Evolutionary conservation across 2,113 vertebrate genomes (phyloP).

Genomic region (Rhodinocichla rosea): DNA sequence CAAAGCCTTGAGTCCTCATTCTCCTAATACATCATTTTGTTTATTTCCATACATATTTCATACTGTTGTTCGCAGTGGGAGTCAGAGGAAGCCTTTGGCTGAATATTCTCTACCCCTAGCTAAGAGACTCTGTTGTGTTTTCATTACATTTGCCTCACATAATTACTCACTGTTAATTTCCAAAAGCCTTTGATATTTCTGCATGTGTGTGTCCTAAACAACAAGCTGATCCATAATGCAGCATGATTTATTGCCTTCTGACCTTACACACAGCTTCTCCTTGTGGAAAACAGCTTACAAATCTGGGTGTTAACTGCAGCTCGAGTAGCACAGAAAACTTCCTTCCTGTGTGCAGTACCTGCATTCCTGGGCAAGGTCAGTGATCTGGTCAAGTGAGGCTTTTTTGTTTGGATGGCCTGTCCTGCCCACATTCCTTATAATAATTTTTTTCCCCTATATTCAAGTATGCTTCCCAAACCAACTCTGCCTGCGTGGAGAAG

Average conservation of each 20-base stretch:
- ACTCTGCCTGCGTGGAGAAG: neutral
- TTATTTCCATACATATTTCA: neutral
- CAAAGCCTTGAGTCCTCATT: slow-evolving; percentile 10
- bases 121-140: neutral
- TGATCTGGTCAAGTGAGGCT: neutral
- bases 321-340: neutral
- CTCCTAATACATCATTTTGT: neutral
- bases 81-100: neutral
- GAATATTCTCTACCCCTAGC: neutral
- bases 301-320: neutral
- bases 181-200: neutral
- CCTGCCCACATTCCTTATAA: neutral
- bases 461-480: neutral
- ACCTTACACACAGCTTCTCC: neutral
- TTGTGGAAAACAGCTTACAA: neutral
- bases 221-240: neutral
- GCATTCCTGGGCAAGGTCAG: neutral
- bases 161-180: slow-evolving; percentile 11
- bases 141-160: neutral
- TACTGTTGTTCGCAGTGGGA: neutral
- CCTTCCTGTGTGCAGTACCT: neutral
- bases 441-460: neutral
- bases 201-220: neutral
- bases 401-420: neutral
- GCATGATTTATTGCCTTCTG: neutral